These are phyloP conservation scores for Platycnemis pennipes DNA, from an alignment of 2,888 invertebrate genomes.

Conservation along the genomic window DNA sequence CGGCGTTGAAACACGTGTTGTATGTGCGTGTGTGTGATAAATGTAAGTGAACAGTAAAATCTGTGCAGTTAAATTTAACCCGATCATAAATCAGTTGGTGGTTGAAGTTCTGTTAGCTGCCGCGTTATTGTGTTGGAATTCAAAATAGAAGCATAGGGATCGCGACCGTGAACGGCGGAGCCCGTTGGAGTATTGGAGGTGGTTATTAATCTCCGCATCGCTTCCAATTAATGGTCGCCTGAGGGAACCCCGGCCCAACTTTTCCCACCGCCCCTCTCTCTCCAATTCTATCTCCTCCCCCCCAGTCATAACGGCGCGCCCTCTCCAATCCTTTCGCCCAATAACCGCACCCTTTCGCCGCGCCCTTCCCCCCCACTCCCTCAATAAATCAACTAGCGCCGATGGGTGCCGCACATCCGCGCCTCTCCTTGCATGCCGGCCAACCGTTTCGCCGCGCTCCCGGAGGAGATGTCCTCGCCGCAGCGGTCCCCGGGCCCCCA, in stretches of 20 bases:
- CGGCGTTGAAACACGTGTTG: too few species aligned
- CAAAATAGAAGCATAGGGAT: neutral
- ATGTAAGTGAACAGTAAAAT: too few species aligned
- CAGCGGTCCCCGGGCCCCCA: neutral
- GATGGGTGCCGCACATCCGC: neutral
- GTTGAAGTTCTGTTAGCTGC: too few species aligned
- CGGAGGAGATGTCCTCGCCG: neutral
- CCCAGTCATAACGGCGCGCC: neutral
- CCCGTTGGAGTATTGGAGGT: neutral
- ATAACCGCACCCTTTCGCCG: neutral
- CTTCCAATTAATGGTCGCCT: neutral
- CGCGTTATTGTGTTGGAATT: neutral
- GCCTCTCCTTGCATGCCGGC: neutral
- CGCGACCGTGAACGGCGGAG: neutral
- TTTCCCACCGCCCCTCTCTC: neutral
- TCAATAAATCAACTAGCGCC: neutral
- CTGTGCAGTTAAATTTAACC: too few species aligned
- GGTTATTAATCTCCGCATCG: slow-evolving; percentile 6
- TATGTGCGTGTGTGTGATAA: too few species aligned
- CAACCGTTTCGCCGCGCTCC: neutral
- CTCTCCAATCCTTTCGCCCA: slow-evolving; percentile 3
- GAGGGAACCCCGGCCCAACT: neutral
- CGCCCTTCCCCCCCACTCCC: neutral
- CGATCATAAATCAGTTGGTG: too few species aligned
- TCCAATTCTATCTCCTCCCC: neutral